A percentile compares a stretch with the other conserved stretches of the same genome.
phyloP scores from a whole-genome alignment of 2,888 invertebrate genomes.

The Nysson spinosus region DNA sequence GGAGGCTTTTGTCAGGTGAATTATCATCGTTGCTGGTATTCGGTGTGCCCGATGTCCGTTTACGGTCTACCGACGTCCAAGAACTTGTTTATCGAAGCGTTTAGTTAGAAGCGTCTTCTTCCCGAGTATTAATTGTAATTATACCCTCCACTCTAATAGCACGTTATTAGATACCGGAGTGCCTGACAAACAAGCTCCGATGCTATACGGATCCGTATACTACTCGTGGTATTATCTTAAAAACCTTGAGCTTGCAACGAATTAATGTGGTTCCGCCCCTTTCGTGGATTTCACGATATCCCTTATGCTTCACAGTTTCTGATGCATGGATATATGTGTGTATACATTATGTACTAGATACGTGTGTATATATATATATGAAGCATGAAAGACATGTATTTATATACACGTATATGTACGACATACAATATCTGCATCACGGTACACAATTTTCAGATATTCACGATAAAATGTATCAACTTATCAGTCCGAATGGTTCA shows the following conservation, averaged over 20 bases:
- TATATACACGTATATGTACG: no score
- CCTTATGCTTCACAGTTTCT: no score
- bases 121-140: conserved; percentile 67
- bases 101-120: conserved; percentile 62
- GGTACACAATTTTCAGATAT: not conserved
- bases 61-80: conserved; percentile 10
- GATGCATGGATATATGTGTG: no score
- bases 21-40: conserved; percentile 31
- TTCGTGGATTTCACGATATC: no score
- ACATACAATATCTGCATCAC: not conserved
- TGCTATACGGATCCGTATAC: conserved; percentile 8
- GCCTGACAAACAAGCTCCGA: conserved; percentile 61
- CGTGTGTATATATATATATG: no score
- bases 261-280: not conserved
- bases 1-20: conserved; percentile 40
- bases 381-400: no score
- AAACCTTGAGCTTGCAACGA: conserved; percentile 12
- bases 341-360: no score
- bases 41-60: conserved; percentile 18
- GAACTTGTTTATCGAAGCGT: conserved; percentile 59
- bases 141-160: conserved; percentile 66
- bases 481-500: conserved; percentile 42
- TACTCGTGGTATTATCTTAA: conserved; percentile 35
- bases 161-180: conserved; percentile 65
- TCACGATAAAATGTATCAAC: conserved; percentile 10